phyloP scores from a whole-genome alignment of 2,113 vertebrate genomes.

The Hiodon alosoides region DNA sequence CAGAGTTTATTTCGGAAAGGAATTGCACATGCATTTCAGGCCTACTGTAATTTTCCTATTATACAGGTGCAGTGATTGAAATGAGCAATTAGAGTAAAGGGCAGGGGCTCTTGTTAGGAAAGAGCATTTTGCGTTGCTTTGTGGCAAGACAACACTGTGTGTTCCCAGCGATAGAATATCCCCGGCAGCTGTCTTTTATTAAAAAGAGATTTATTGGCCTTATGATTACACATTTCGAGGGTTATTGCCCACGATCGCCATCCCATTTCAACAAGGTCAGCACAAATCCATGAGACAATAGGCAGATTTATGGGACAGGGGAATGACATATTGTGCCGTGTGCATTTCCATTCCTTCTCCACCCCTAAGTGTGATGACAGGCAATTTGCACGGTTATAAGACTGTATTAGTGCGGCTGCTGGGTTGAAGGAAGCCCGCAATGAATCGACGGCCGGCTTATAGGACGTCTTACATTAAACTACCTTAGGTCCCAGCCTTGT shows the following conservation, averaged over 20 bases:
- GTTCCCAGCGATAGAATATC: constrained; percentile 3
- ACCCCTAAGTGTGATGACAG: constrained; percentile 32
- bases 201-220: constrained; percentile 58
- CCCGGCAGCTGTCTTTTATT: constrained; percentile 58
- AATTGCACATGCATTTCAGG: background rate
- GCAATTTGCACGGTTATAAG: constrained; percentile 25
- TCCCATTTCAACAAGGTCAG: constrained; percentile 45
- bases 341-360: constrained; percentile 31
- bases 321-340: constrained; percentile 26
- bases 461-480: constrained; percentile 11
- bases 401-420: constrained; percentile 21
- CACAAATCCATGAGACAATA: constrained; percentile 31
- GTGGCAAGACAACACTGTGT: background rate
- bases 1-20: too few relatives aligned
- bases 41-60: background rate
- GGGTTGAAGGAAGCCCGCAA: constrained; percentile 8
- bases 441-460: constrained; percentile 4
- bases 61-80: constrained; percentile 9
- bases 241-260: constrained; percentile 48
- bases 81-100: background rate
- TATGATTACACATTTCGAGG: constrained; percentile 56
- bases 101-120: too few relatives aligned
- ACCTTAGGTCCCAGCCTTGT: background rate
- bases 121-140: background rate
- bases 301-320: constrained; percentile 26